A percentile compares a stretch with the other conserved stretches of the same genome.
phyloP scores from a whole-genome alignment of 2,113 vertebrate genomes.

The Sinocyclocheilus rhinocerous region DNA sequence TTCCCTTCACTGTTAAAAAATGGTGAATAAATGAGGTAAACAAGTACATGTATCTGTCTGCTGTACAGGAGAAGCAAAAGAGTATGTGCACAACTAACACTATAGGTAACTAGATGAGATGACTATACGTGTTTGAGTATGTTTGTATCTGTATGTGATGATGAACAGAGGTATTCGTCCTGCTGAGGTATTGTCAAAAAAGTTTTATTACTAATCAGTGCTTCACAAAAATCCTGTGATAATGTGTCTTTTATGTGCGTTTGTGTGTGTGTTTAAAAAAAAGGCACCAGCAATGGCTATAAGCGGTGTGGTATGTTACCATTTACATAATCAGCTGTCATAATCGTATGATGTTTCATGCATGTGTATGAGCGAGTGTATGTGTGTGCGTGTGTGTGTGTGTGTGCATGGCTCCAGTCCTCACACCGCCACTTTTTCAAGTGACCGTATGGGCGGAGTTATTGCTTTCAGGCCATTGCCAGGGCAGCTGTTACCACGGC shows the following conservation, averaged over 20 bases:
- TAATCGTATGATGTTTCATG: neutral
- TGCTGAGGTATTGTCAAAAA: slow-evolving; percentile 51
- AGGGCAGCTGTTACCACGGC: slow-evolving; percentile 78
- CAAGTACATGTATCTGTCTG: neutral
- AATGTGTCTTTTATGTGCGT: slow-evolving; percentile 23
- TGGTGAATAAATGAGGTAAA: slow-evolving; percentile 20
- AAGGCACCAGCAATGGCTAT: slow-evolving; percentile 56
- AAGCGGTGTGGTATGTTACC: slow-evolving; percentile 6
- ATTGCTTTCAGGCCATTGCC: slow-evolving; percentile 85
- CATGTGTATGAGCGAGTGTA: neutral
- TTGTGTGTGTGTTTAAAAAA: neutral
- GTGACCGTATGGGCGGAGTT: slow-evolving; percentile 74
- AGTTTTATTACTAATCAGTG: slow-evolving; percentile 33
- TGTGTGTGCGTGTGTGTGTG: neutral
- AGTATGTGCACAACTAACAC: slow-evolving; percentile 30
- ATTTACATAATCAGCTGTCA: slow-evolving; percentile 15
- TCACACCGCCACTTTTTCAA: slow-evolving; percentile 77
- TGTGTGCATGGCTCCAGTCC: slow-evolving; percentile 43
- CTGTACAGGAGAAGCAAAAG: slow-evolving; percentile 4
- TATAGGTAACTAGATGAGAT: slow-evolving; percentile 17
- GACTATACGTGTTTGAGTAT: neutral
- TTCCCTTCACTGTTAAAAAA: slow-evolving; percentile 23
- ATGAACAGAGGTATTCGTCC: slow-evolving; percentile 36
- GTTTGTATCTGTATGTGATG: slow-evolving; percentile 16
- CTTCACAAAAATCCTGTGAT: slow-evolving; percentile 24